Conservation (phyloP, 2,888 invertebrate species). For the Cheilosia vulpina region DNA sequence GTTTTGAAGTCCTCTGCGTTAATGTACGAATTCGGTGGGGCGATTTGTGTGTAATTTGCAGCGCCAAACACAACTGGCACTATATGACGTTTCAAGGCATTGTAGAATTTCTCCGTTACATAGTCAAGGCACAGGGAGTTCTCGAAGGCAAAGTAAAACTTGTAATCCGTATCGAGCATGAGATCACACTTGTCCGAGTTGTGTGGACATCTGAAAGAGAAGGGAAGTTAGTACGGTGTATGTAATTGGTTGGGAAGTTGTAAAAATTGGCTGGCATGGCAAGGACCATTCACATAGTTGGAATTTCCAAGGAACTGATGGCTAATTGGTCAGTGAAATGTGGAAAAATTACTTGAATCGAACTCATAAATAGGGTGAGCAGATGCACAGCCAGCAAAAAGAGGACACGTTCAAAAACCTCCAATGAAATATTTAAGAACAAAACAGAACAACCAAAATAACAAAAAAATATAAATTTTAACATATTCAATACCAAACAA, state of each 20-base stretch:
- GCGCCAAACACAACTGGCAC: constrained; percentile 89
- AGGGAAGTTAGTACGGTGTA: not conserved
- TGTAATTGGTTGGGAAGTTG: not conserved
- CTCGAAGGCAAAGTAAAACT: constrained; percentile 88
- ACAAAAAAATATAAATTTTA: no score
- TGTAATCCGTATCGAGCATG: constrained; percentile 85
- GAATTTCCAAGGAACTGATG: no score
- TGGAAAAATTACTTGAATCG: no score
- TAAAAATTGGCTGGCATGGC: not conserved
- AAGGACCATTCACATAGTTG: no score
- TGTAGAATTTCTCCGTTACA: constrained; percentile 87
- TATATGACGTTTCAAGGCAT: constrained; percentile 81
- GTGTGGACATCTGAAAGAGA: constrained; percentile 78
- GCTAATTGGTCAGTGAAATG: no score
- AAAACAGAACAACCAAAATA: no score
- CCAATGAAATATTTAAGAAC: no score
- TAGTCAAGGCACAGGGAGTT: constrained; percentile 89
- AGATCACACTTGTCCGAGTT: constrained; percentile 80
- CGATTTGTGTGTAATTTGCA: constrained; percentile 86
- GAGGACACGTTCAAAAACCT: no score
- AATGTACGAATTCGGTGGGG: constrained; percentile 87
- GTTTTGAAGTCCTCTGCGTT: constrained; percentile 87
- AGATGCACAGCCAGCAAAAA: no score
- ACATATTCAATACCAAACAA: no score
- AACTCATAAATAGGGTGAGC: no score